These are phyloP conservation scores for Sogatella furcifera DNA, from an alignment of 1,140 invertebrate genomes.

Conservation along the genomic window DNA sequence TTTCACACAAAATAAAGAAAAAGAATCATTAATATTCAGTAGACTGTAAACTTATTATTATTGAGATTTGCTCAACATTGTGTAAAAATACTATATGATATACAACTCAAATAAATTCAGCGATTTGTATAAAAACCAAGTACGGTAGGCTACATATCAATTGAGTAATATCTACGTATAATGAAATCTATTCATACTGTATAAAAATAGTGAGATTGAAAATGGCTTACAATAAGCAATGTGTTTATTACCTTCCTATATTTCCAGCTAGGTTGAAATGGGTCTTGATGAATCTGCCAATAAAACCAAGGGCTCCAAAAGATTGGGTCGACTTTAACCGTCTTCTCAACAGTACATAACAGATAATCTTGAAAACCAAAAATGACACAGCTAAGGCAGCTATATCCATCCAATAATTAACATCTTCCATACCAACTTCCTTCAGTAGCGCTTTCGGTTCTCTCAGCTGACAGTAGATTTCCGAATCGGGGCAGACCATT, in stretches of 20 bases:
- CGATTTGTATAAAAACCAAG: too few species aligned
- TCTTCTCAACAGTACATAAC: slow-evolving; percentile 53
- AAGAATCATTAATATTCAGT: too few species aligned
- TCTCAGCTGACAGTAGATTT: slow-evolving; percentile 56
- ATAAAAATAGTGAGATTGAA: too few species aligned
- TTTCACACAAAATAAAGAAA: too few species aligned
- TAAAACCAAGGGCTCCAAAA: slow-evolving; percentile 45
- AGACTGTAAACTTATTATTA: too few species aligned
- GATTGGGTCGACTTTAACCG: slow-evolving; percentile 53
- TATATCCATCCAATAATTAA: slow-evolving; percentile 48
- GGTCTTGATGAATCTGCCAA: slow-evolving; percentile 46
- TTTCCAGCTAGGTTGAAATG: slow-evolving; percentile 37
- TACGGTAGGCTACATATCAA: too few species aligned
- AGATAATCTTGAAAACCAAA: slow-evolving; percentile 41
- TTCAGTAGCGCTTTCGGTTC: slow-evolving; percentile 28
- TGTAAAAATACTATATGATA: too few species aligned
- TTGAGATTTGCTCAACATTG: too few species aligned
- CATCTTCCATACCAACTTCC: slow-evolving; percentile 43
- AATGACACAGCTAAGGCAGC: slow-evolving; percentile 42
- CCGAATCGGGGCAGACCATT: slow-evolving; percentile 49
- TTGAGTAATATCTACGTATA: too few species aligned
- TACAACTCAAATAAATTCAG: too few species aligned
- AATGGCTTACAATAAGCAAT: too few species aligned
- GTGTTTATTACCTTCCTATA: not conserved
- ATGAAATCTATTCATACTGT: too few species aligned